These are phyloP conservation scores for Pseudoatta argentina DNA, from an alignment of 1,140 invertebrate species.

Conservation along the genomic window DNA sequence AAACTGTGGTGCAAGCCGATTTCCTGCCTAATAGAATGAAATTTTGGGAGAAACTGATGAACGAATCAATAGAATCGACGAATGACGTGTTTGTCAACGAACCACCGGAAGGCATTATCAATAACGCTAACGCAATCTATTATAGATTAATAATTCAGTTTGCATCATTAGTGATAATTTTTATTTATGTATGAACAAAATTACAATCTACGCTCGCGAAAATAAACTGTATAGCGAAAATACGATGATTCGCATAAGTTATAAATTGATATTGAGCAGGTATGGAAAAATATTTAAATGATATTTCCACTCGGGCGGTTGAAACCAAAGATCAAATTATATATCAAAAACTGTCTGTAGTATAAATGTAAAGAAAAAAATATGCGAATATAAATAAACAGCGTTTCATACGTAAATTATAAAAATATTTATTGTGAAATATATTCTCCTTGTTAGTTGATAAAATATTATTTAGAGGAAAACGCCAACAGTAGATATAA, in stretches of 20 bases:
- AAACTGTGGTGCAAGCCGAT: slow-evolving; percentile 71
- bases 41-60: slow-evolving; percentile 78
- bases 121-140: not conserved
- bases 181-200: not conserved
- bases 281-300: not conserved
- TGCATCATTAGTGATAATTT: not conserved
- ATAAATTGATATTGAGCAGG: not conserved
- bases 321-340: not conserved
- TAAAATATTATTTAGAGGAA: slow-evolving; percentile 13
- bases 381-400: not conserved
- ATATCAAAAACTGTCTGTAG: not conserved
- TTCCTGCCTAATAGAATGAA: slow-evolving; percentile 76
- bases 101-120: no score
- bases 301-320: not conserved
- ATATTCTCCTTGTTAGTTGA: not conserved
- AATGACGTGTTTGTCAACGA: not conserved
- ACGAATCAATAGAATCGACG: not conserved
- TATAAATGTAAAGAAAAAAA: slow-evolving; percentile 7
- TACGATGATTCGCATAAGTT: not conserved
- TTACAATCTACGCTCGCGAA: not conserved
- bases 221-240: not conserved
- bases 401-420: not conserved
- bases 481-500: not conserved
- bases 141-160: not conserved
- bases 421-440: not conserved